Evolutionary conservation across 2,113 vertebrate species (phyloP).

Genomic region (Aix galericulata): DNA sequence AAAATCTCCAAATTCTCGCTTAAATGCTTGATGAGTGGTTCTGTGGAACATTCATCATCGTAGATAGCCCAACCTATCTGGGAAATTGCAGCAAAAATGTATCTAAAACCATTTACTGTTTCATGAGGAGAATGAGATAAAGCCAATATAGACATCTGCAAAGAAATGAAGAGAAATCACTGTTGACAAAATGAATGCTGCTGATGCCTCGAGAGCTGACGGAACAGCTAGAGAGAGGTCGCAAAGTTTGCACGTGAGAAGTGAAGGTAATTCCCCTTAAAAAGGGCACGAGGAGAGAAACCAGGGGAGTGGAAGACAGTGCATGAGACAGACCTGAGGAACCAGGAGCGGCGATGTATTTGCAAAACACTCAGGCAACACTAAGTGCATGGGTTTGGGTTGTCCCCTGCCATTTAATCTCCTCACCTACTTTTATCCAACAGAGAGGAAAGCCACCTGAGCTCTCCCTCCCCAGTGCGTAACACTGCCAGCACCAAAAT

Average conservation of each 20-base stretch:
- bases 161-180: background rate
- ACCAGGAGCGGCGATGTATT: background rate
- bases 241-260: background rate
- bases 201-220: background rate
- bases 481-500: background rate
- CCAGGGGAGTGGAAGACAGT: background rate
- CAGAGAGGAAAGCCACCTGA: background rate
- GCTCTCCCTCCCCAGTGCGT: background rate
- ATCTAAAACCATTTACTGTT: background rate
- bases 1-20: conserved; percentile 29
- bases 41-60: background rate
- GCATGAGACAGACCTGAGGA: background rate
- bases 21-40: background rate
- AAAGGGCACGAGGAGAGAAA: background rate
- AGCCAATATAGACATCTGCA: background rate
- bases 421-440: background rate
- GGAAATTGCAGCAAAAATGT: background rate
- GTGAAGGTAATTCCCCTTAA: conserved; percentile 11
- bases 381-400: background rate
- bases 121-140: background rate
- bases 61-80: conserved; percentile 8
- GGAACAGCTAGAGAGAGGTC: background rate
- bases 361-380: background rate
- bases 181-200: conserved; percentile 16
- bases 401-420: conserved; percentile 10